Base-by-base conservation (phyloP, 2,888 invertebrate species). In the Laspeyria flexula region DNA sequence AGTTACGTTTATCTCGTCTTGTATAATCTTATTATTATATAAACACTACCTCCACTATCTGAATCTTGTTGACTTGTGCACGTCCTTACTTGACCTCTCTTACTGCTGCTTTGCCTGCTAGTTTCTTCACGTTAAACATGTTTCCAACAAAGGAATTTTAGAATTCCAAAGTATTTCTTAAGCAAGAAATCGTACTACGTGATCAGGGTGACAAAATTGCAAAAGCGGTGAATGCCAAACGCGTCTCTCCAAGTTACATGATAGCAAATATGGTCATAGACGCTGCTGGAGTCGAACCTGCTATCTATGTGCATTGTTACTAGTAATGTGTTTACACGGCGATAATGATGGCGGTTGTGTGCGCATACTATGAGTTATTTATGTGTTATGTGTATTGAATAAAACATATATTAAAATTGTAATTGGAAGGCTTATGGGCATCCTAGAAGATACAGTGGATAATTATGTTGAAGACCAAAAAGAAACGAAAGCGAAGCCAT, bases 181-280 rank as follows among this genome's bases (percentile, higher is more conserved):
- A 52, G 66, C 73, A 79, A 83, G 81, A 84, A 83, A 77, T 74
- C 70, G 43, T 58, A 47, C 64, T 73, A 84, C 85, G 86, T 86
- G 85, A 81, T 71, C 75, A 59, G 83, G 65, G 70, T 83, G 64
- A 74, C 61, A 77, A 79, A 79, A 71, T 72, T 46, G 62, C 66
- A 67, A 72, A 71, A 77, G 74, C 72, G 62, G 70, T 65, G 68
- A 66, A 77, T 75, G 61, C 78, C 76, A 62, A 71, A 77, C 71
- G 73, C 73, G 81, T 81, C 77, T 75, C 60, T 70, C 73, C 73
- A 68, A 66, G 60, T 77, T 77, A 70, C 70, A 71, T 58, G 44
- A 42, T 45, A 56, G 63, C 84, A 55, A 71, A 83, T 82, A 86
- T 83, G 86, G 85, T 70, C 80, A 74, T 75, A 71, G 69, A 65